Percentiles rank a stretch among this genome's conserved stretches.
Evolutionary conservation across 2,113 vertebrate genomes (phyloP).

Genomic region (Campylorhamphus procurvoides): DNA sequence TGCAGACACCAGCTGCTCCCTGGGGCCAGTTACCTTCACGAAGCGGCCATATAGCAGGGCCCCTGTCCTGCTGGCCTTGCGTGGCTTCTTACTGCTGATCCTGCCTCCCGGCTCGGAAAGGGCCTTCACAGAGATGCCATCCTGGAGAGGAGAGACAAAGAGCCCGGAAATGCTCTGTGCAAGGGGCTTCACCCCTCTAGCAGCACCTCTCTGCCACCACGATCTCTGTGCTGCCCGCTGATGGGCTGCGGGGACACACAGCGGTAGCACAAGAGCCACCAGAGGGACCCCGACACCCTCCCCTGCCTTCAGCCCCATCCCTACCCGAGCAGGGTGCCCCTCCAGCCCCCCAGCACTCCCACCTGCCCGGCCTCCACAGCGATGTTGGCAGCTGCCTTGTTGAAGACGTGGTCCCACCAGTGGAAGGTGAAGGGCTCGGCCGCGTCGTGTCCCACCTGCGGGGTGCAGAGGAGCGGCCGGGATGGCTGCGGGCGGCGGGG

Average conservation of each 20-base stretch:
- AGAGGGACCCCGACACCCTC: not conserved
- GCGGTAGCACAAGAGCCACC: not conserved
- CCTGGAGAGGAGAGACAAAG: slow-evolving; percentile 60
- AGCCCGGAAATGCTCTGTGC: fast-evolving
- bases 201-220: not conserved
- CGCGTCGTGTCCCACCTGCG: slow-evolving; percentile 87
- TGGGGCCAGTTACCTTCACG: slow-evolving; percentile 80
- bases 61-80: slow-evolving; percentile 54
- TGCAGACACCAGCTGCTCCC: not conserved
- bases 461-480: not conserved
- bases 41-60: slow-evolving; percentile 87
- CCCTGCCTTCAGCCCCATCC: not conserved
- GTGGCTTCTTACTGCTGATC: slow-evolving; percentile 79
- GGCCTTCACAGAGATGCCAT: slow-evolving; percentile 80
- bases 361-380: slow-evolving; percentile 83
- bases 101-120: slow-evolving; percentile 22
- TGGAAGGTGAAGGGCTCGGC: slow-evolving; percentile 91
- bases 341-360: not conserved
- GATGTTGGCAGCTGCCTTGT: slow-evolving; percentile 85
- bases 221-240: not conserved
- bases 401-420: slow-evolving; percentile 97
- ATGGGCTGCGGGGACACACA: fast-evolving
- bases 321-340: fast-evolving
- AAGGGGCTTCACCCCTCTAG: fast-evolving
- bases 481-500: not conserved